These are phyloP conservation scores for Notarius lentiginosus DNA, from an alignment of 2,113 vertebrate genomes.

Conservation along the genomic window DNA sequence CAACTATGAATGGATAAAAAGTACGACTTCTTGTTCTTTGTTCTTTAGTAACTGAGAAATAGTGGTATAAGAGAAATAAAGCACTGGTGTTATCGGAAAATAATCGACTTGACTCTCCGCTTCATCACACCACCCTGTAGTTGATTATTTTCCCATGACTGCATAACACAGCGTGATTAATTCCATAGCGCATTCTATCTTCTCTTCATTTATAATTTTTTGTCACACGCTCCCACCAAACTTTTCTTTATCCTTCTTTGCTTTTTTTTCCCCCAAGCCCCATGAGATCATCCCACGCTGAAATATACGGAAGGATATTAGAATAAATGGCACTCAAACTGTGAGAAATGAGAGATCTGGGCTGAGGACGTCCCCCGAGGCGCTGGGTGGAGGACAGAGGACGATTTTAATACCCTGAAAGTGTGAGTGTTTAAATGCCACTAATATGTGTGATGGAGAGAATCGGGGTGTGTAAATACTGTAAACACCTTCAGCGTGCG, in stretches of 20 bases:
- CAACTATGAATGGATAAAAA: too few relatives aligned
- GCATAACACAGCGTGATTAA: too few relatives aligned
- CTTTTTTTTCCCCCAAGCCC: neutral
- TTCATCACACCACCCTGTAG: too few relatives aligned
- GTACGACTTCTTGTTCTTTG: too few relatives aligned
- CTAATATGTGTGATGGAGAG: conserved; percentile 18
- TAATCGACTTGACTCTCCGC: too few relatives aligned
- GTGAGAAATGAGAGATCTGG: conserved; percentile 29
- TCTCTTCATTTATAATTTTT: too few relatives aligned
- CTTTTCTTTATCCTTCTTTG: neutral
- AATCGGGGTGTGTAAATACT: conserved; percentile 29
- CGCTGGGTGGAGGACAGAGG: conserved; percentile 24
- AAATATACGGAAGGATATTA: conserved; percentile 27
- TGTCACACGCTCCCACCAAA: neutral
- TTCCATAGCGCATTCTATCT: too few relatives aligned
- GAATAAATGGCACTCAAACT: conserved; percentile 31
- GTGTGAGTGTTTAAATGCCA: conserved; percentile 43
- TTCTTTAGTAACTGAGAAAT: too few relatives aligned
- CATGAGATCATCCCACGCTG: conserved; percentile 21
- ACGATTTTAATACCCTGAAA: conserved; percentile 35
- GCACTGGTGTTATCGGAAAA: too few relatives aligned
- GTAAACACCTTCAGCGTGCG: conserved; percentile 33
- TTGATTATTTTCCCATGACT: too few relatives aligned
- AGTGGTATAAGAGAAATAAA: too few relatives aligned
- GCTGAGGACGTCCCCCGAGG: conserved; percentile 25